Conservation (phyloP, 1,140 invertebrate genomes). For the Zaprionus kolodkinae region DNA sequence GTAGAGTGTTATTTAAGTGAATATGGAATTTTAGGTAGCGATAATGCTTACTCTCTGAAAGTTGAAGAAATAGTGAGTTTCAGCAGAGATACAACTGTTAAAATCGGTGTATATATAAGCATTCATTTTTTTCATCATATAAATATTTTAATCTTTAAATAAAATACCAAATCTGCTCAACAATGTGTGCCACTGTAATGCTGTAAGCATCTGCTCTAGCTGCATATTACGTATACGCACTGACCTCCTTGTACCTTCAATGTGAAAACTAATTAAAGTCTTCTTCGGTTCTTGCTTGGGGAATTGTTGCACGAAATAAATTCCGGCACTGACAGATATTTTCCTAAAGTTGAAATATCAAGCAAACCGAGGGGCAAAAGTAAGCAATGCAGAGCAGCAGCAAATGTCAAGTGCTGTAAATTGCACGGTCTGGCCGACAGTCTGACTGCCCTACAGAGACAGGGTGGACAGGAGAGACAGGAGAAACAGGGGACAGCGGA, state of each 20-base stretch:
- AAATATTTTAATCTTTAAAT: no score
- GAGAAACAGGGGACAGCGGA: neutral
- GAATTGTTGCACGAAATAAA: slow-evolving; percentile 5
- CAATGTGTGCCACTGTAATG: neutral
- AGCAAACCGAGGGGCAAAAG: slow-evolving; percentile 24
- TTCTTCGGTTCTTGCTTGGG: neutral
- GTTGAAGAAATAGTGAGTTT: no score
- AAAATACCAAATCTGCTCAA: neutral
- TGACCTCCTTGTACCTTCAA: neutral
- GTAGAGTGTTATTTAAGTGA: no score
- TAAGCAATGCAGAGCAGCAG: slow-evolving; percentile 17
- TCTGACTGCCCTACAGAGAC: slow-evolving; percentile 18
- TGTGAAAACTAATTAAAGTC: slow-evolving; percentile 12
- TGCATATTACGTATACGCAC: neutral
- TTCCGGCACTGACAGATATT: slow-evolving; percentile 8
- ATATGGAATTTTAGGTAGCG: no score
- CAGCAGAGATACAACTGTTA: no score
- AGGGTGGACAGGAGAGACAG: neutral
- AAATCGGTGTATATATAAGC: no score
- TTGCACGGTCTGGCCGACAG: slow-evolving; percentile 43
- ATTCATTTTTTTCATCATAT: no score
- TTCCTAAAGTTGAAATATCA: slow-evolving; percentile 46
- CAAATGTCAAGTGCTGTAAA: slow-evolving; percentile 65
- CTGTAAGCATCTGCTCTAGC: neutral
- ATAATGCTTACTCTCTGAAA: no score